Base-by-base conservation (phyloP, 1,140 invertebrate genomes). In the Lordiphosa collinella region DNA sequence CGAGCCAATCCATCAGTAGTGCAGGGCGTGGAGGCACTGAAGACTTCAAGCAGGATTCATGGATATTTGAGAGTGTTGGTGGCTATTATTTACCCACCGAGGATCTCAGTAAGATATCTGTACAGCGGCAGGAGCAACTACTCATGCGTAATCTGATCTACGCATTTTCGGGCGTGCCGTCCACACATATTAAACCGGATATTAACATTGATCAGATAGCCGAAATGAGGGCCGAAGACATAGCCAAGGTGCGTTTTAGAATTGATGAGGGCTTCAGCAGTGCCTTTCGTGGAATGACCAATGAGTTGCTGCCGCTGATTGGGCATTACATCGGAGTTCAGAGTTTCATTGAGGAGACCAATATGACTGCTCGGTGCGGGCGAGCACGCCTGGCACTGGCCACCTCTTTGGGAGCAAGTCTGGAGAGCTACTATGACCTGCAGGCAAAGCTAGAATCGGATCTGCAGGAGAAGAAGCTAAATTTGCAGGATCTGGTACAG, bases 141-240 rank as follows among this genome's bases (percentile, higher is more conserved):
- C 64, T 84, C 1, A 56, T 84, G 10, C 40, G 73, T 4, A 61
- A 84, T 51, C 35, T 84, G 1, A 84, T 84, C n/a, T 84, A 84
- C 1, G 72, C 72, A 1, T 73, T 84, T 10, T 85, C 78, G 0
- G 78, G 78, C 0, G 78, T 84, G 3, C 78, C 78, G 1, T 44
- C 68, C 1, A 38, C 79, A 0, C 51, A 84, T 36, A 68, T 84
- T 0, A 67, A 37, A 0, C 59, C 72, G 1, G 78, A 84, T 3
- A 31, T 69, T 3, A 5, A 49, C 0, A 1, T 60, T 7, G 59
- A 70, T 0, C 8, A 67, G 16, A 49, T 70, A 4, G 14, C 41
- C 1, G n/a, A 44, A 10, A 54, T 82, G 22, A 34, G 11, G 4
- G 32, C 62, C 0, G 18, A 52, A 13, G 63, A 78, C 10, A 57